A percentile compares a stretch with the other conserved stretches of the same genome.
These are phyloP conservation scores for Gordius sp. DNA, from an alignment of 2,888 invertebrate species.

Conservation along the genomic window DNA sequence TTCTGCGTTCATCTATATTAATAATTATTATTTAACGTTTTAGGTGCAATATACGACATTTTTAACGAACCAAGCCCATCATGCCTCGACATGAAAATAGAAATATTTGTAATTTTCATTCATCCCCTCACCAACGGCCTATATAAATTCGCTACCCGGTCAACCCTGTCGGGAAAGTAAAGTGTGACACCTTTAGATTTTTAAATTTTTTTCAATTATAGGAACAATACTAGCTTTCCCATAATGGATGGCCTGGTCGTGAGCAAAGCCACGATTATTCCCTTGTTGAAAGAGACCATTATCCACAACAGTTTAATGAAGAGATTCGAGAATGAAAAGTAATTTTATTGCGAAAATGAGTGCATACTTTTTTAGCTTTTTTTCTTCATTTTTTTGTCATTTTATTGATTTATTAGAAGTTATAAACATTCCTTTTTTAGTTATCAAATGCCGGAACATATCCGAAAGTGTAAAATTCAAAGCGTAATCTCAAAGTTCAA, in stretches of 20 bases:
- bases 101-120: neutral
- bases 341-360: too few relatives aligned
- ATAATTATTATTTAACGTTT: neutral
- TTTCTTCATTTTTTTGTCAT: too few relatives aligned
- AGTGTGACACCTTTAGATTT: neutral
- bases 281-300: neutral
- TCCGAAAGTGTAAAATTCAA: too few relatives aligned
- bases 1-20: neutral
- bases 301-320: neutral
- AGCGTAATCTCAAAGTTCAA: too few relatives aligned
- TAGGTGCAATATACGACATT: neutral
- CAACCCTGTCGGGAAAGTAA: neutral
- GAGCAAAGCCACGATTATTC: neutral
- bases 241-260: neutral
- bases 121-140: neutral
- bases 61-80: neutral
- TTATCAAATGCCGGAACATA: too few relatives aligned
- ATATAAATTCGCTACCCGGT: neutral
- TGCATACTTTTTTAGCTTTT: too few relatives aligned
- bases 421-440: too few relatives aligned
- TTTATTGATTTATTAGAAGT: too few relatives aligned
- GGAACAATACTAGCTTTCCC: neutral
- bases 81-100: neutral
- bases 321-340: neutral
- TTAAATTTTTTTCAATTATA: neutral